Percentiles rank a stretch among this genome's conserved stretches.
These are phyloP conservation scores for Drosophila limbata DNA, from an alignment of 2,888 invertebrate genomes.

Conservation along the genomic window DNA sequence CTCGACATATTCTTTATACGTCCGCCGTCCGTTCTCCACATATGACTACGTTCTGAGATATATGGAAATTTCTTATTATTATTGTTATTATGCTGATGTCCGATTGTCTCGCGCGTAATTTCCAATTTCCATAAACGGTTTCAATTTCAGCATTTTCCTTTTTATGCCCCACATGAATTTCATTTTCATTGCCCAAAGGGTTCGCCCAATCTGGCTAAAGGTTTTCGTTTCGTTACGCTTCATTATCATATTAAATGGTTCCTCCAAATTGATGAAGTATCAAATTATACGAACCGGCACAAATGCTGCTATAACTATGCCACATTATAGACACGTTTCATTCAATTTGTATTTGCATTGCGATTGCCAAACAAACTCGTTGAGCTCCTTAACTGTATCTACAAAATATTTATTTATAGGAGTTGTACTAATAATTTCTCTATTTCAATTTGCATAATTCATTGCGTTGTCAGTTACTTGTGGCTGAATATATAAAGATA, in stretches of 20 bases:
- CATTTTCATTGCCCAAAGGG: conserved; percentile 52
- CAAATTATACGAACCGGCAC: conserved; percentile 65
- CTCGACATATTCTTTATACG: conserved; percentile 42
- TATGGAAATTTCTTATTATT: conserved; percentile 39
- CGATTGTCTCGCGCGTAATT: conserved; percentile 66
- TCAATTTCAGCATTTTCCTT: conserved; percentile 49
- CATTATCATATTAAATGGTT: conserved; percentile 78
- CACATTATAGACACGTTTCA: conserved; percentile 68
- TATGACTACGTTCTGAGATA: not conserved
- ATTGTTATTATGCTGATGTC: conserved; percentile 39
- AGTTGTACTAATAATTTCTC: conserved; percentile 1
- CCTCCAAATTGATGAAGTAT: conserved; percentile 69
- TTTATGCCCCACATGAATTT: conserved; percentile 3
- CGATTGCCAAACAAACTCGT: conserved; percentile 1
- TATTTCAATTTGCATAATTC: conserved; percentile 41
- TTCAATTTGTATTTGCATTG: conserved; percentile 19
- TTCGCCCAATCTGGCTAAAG: conserved; percentile 35
- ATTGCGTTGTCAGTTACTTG: not conserved
- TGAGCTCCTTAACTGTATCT: not conserved
- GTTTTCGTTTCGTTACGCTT: conserved; percentile 27
- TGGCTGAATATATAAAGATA: not conserved
- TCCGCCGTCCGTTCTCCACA: conserved; percentile 2
- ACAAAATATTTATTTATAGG: not conserved
- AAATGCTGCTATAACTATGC: conserved; percentile 50
- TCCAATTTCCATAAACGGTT: conserved; percentile 76